Conservation (phyloP, 2,113 vertebrate genomes). For the Melanotaenia duboulayi region DNA sequence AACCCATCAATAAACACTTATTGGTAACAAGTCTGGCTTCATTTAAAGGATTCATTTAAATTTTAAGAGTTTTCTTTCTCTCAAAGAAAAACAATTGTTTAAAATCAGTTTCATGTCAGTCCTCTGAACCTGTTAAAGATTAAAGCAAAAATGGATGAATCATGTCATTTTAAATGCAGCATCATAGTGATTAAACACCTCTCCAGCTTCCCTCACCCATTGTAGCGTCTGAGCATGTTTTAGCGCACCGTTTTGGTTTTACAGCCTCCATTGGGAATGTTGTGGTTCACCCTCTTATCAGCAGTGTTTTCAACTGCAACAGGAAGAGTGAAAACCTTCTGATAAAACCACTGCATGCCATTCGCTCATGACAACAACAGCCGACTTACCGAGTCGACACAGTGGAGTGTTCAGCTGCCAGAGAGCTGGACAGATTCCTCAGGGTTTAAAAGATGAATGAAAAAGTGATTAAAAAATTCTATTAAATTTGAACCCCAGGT, state of each 20-base stretch:
- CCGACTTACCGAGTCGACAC: neutral
- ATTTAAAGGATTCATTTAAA: no score
- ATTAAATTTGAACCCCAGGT: no score
- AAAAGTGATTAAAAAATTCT: no score
- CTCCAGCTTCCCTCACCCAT: neutral
- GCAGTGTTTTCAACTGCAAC: slow-evolving; percentile 8
- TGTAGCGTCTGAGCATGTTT: neutral
- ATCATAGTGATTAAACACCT: neutral
- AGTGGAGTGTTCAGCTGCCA: no score
- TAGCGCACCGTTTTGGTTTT: neutral
- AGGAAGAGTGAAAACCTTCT: neutral
- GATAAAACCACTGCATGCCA: neutral
- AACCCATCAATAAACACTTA: no score
- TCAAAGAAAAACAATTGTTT: no score
- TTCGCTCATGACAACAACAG: neutral
- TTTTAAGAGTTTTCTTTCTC: no score
- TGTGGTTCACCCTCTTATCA: slow-evolving; percentile 10
- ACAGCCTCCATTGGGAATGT: neutral
- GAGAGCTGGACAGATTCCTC: no score
- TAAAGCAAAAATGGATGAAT: neutral
- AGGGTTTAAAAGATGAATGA: no score
- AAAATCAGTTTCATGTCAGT: no score
- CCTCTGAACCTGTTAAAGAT: no score
- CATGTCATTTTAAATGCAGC: neutral
- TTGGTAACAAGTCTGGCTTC: no score